A percentile compares a stretch with the other conserved stretches of the same genome.
These are phyloP conservation scores for Asobara japonica DNA, from an alignment of 1,140 invertebrate species.

Conservation along the genomic window DNA sequence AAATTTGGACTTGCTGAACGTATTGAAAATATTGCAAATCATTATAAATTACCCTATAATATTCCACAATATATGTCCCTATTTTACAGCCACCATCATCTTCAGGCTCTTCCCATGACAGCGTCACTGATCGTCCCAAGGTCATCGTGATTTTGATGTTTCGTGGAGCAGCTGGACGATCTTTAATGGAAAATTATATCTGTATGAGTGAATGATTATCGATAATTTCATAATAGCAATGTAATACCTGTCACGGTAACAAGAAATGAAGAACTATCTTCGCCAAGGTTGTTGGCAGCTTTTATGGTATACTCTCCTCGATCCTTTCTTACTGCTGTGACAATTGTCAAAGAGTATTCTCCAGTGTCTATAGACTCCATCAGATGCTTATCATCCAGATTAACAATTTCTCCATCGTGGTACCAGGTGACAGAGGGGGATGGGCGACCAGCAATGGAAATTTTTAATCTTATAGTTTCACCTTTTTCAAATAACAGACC, in stretches of 20 bases:
- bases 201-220: neutral
- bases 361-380: slow-evolving; percentile 74
- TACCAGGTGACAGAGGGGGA: slow-evolving; percentile 85
- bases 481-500: slow-evolving; percentile 88
- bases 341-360: slow-evolving; percentile 78
- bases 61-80: slow-evolving; percentile 92
- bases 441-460: slow-evolving; percentile 89
- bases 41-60: slow-evolving; percentile 75
- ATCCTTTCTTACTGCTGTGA: slow-evolving; percentile 77
- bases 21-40: neutral
- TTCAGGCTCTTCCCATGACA: slow-evolving; percentile 89
- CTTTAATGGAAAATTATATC: slow-evolving; percentile 52
- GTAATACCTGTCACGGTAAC: slow-evolving; percentile 83
- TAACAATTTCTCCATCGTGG: slow-evolving; percentile 82
- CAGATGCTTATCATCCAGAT: slow-evolving; percentile 73
- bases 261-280: slow-evolving; percentile 81
- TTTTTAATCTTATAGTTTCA: slow-evolving; percentile 87
- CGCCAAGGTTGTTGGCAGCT: slow-evolving; percentile 83
- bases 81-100: slow-evolving; percentile 95
- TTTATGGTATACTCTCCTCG: slow-evolving; percentile 87
- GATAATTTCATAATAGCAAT: neutral
- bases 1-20: too few species aligned
- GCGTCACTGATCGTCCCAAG: slow-evolving; percentile 80
- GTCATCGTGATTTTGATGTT: slow-evolving; percentile 80
- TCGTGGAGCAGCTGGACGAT: slow-evolving; percentile 85